Evolutionary conservation across 2,888 invertebrate genomes (phyloP).

Genomic region (Mythimna pallens): DNA sequence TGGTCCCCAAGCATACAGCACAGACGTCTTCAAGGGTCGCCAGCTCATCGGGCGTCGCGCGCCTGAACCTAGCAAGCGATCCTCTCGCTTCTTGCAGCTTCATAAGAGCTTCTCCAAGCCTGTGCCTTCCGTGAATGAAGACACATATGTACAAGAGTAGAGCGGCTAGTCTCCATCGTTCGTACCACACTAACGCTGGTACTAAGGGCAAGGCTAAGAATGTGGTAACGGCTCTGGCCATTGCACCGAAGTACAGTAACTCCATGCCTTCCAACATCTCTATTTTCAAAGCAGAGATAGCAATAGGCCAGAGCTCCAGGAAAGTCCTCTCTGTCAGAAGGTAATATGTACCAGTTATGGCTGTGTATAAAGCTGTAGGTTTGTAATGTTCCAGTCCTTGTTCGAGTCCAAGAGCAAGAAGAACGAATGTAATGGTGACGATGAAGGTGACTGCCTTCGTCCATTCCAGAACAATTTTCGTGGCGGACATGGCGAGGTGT

Average conservation of each 20-base stretch:
- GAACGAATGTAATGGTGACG: constrained; percentile 94
- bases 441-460: constrained; percentile 95
- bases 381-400: constrained; percentile 94
- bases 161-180: constrained; percentile 91
- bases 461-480: constrained; percentile 95
- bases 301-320: constrained; percentile 91
- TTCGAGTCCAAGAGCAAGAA: constrained; percentile 94
- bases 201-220: constrained; percentile 90
- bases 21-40: constrained; percentile 94
- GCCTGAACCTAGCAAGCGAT: constrained; percentile 91
- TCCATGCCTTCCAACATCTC: constrained; percentile 94
- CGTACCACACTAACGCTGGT: constrained; percentile 89
- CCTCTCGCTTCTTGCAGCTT: constrained; percentile 91
- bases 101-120: constrained; percentile 89
- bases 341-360: constrained; percentile 93
- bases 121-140: constrained; percentile 92
- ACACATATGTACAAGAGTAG: constrained; percentile 92
- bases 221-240: constrained; percentile 91
- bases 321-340: constrained; percentile 93
- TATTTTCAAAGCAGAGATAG: constrained; percentile 90
- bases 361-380: constrained; percentile 92
- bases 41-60: constrained; percentile 92
- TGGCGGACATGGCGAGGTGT: constrained; percentile 95
- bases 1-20: constrained; percentile 93
- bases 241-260: constrained; percentile 92